phyloP scores from a whole-genome alignment of 2,888 invertebrate species.

The Hyalella azteca region DNA sequence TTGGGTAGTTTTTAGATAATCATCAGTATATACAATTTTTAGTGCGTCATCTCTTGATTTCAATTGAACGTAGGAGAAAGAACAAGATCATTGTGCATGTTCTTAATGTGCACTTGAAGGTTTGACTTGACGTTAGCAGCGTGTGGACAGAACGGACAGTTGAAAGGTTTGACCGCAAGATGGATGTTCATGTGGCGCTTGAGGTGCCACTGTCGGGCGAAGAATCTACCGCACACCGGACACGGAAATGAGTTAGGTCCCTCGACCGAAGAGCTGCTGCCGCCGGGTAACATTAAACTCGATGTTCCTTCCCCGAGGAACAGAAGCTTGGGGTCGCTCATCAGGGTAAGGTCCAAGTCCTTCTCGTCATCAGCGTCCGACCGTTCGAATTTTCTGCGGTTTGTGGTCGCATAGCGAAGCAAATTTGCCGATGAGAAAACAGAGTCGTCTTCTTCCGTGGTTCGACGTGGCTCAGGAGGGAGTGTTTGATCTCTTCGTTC shows the following conservation, averaged over 20 bases:
- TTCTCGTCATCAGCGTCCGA: not conserved
- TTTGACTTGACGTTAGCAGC: conserved; percentile 55
- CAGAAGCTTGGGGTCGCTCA: not conserved
- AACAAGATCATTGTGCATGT: conserved; percentile 47
- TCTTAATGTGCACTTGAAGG: conserved; percentile 53
- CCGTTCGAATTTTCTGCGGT: not conserved
- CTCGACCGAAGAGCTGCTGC: not conserved
- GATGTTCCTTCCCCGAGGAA: not conserved
- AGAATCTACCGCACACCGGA: conserved; percentile 50
- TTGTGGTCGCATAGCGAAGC: not conserved
- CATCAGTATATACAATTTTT: too few relatives aligned
- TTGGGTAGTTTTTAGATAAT: too few relatives aligned
- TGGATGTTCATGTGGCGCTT: conserved; percentile 54
- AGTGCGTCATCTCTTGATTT: too few relatives aligned
- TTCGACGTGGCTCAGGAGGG: not conserved
- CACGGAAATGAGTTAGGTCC: conserved; percentile 32
- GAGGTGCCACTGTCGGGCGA: conserved; percentile 54
- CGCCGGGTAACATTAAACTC: not conserved
- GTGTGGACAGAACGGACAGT: conserved; percentile 56
- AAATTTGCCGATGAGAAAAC: not conserved
- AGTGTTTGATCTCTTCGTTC: not conserved
- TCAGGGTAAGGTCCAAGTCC: not conserved
- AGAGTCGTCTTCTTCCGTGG: not conserved
- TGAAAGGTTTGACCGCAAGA: conserved; percentile 54
- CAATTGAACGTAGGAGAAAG: too few relatives aligned